phyloP scores from a whole-genome alignment of 2,113 vertebrate species.

The Melanocharis versteri region DNA sequence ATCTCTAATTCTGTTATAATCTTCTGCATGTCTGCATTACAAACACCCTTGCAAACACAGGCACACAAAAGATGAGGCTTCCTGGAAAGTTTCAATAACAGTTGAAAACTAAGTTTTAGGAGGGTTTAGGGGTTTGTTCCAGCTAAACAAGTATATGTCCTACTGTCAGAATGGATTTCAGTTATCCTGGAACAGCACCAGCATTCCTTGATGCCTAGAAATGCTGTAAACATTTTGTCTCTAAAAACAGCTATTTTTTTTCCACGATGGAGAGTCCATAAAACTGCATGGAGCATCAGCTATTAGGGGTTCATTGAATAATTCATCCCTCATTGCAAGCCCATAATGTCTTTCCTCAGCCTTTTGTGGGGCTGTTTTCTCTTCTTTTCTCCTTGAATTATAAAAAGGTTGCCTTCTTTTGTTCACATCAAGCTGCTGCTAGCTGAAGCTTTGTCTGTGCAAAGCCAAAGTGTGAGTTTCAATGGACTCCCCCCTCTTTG shows the following conservation, averaged over 20 bases:
- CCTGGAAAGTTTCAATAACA: slow-evolving; percentile 31
- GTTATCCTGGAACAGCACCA: slow-evolving; percentile 69
- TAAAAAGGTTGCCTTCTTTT: slow-evolving; percentile 97
- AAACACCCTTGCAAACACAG: background rate
- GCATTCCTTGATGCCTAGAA: slow-evolving; percentile 69
- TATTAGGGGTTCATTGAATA: slow-evolving; percentile 94
- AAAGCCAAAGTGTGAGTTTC: slow-evolving; percentile 95
- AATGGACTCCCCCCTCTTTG: slow-evolving; percentile 97
- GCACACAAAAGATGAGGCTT: background rate
- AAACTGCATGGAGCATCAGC: slow-evolving; percentile 83
- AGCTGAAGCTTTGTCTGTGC: slow-evolving; percentile 91
- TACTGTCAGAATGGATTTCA: slow-evolving; percentile 34
- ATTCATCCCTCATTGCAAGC: slow-evolving; percentile 99
- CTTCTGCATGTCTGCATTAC: background rate
- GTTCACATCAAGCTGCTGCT: slow-evolving; percentile 94
- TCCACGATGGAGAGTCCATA: slow-evolving; percentile 85
- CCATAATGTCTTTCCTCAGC: slow-evolving; percentile 96
- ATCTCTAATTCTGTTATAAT: background rate
- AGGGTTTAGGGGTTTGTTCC: background rate
- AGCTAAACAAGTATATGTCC: background rate
- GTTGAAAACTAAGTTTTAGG: background rate
- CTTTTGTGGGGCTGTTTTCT: slow-evolving; percentile 95
- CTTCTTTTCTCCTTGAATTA: slow-evolving; percentile 97
- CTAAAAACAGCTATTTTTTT: slow-evolving; percentile 85
- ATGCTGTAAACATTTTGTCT: slow-evolving; percentile 85